phyloP scores from a whole-genome alignment of 2,888 invertebrate species.

The Heliconius cydno region DNA sequence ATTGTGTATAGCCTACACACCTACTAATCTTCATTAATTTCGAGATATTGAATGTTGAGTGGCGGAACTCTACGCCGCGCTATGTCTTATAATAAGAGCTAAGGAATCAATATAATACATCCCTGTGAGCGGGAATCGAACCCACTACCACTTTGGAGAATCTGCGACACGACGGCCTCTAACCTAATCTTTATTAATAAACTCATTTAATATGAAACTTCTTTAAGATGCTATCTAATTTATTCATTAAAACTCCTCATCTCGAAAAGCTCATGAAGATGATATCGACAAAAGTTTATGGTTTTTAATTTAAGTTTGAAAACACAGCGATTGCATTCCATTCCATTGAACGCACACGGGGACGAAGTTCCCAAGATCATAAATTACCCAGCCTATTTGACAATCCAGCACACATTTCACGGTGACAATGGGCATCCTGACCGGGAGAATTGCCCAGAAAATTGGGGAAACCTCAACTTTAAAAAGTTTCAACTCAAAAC shows the following conservation, averaged over 20 bases:
- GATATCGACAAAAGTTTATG: conserved; percentile 35
- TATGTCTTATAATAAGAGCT: not conserved
- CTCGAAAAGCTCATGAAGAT: conserved; percentile 16
- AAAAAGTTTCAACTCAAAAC: conserved; percentile 59
- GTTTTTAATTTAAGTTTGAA: conserved; percentile 43
- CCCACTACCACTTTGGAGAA: not conserved
- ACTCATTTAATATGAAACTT: conserved; percentile 14
- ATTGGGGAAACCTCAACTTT: conserved; percentile 64
- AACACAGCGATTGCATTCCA: conserved; percentile 37
- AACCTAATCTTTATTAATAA: conserved; percentile 11
- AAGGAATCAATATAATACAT: not conserved
- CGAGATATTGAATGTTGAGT: not conserved
- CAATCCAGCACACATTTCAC: conserved; percentile 67
- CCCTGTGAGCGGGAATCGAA: not conserved
- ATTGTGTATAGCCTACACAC: not conserved
- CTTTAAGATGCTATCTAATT: conserved; percentile 27
- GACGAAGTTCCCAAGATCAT: conserved; percentile 54
- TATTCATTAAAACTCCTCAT: conserved; percentile 26
- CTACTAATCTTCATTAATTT: not conserved
- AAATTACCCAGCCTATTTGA: conserved; percentile 59
- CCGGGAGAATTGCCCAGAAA: conserved; percentile 58
- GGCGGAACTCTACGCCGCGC: not conserved
- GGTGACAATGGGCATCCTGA: conserved; percentile 64
- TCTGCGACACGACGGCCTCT: not conserved
- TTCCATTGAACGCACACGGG: conserved; percentile 29